phyloP scores from a whole-genome alignment of 2,113 vertebrate genomes.

The Meles meles region DNA sequence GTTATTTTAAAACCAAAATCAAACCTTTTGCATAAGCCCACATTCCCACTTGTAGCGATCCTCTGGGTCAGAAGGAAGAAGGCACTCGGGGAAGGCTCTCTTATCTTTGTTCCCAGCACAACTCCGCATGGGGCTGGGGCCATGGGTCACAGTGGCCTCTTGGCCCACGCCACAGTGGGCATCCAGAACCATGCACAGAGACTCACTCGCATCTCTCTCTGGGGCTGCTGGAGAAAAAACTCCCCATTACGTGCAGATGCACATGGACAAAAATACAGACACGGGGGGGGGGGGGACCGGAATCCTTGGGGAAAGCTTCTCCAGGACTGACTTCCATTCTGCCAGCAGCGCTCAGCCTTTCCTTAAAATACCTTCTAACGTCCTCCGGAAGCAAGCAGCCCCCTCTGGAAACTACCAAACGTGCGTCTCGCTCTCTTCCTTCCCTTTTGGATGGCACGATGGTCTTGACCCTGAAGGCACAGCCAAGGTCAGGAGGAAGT shows the following conservation, averaged over 20 bases:
- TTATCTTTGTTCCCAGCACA: background rate
- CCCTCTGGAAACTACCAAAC: fast-evolving
- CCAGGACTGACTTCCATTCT: background rate
- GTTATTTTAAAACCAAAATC: background rate
- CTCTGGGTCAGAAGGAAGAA: background rate
- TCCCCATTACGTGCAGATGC: fast-evolving
- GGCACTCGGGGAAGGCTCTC: background rate
- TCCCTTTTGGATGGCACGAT: background rate
- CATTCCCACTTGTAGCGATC: background rate
- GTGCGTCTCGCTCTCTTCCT: background rate
- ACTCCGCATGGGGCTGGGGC: fast-evolving
- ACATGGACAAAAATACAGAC: background rate
- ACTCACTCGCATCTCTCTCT: too few species aligned
- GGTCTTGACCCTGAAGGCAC: fast-evolving
- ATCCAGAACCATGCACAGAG: background rate
- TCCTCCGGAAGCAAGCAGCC: background rate
- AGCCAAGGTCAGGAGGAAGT: too few species aligned
- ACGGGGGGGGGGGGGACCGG: background rate
- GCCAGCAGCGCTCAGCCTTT: background rate
- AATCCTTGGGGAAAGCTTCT: background rate
- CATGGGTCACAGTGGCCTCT: background rate
- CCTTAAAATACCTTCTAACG: background rate
- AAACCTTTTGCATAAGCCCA: background rate
- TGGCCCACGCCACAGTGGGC: background rate
- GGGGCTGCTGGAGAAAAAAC: too few species aligned